These are phyloP conservation scores for Hyles lineata DNA, from an alignment of 2,888 invertebrate species.

Conservation along the genomic window DNA sequence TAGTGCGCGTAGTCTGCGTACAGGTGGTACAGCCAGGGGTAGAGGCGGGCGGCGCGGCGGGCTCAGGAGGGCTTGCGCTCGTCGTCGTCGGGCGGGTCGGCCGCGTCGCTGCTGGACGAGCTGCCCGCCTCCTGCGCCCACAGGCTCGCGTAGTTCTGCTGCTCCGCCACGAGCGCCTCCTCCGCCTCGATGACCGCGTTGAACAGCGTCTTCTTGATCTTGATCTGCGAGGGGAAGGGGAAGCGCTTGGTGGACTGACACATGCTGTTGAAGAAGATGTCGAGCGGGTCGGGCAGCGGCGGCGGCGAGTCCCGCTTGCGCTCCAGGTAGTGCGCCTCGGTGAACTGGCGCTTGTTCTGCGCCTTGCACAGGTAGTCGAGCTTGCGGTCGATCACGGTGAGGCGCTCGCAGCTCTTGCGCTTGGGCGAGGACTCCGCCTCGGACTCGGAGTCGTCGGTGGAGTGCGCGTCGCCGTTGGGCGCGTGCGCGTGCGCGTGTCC, in stretches of 20 bases:
- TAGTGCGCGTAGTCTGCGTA: constrained; percentile 42
- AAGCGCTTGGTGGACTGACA: constrained; percentile 77
- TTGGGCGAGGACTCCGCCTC: constrained; percentile 53
- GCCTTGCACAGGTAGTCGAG: constrained; percentile 66
- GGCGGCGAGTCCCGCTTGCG: constrained; percentile 41
- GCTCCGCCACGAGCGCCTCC: constrained; percentile 73
- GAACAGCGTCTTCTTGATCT: constrained; percentile 73
- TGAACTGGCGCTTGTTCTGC: constrained; percentile 50
- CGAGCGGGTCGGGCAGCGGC: constrained; percentile 65
- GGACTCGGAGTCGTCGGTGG: constrained; percentile 40
- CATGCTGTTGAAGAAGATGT: constrained; percentile 80
- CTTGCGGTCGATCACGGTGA: constrained; percentile 63
- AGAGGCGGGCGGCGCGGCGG: constrained; percentile 33
- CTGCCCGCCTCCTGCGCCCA: constrained; percentile 65
- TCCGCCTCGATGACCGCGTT: constrained; percentile 73
- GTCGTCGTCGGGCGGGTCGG: constrained; percentile 50
- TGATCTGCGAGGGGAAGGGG: constrained; percentile 73
- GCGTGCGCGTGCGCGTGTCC: constrained; percentile 2
- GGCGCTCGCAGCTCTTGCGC: constrained; percentile 56
- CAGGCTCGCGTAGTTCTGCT: constrained; percentile 73
- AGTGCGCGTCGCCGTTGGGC: constrained; percentile 42
- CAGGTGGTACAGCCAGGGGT: constrained; percentile 41
- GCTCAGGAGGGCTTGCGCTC: constrained; percentile 61
- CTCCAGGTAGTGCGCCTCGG: constrained; percentile 42
- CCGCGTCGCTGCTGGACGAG: constrained; percentile 60